A percentile compares a stretch with the other conserved stretches of the same genome.
These are phyloP conservation scores for Stichodactyla mertensii DNA, from an alignment of 64 coral and sea anemone genomes.

Conservation along the genomic window DNA sequence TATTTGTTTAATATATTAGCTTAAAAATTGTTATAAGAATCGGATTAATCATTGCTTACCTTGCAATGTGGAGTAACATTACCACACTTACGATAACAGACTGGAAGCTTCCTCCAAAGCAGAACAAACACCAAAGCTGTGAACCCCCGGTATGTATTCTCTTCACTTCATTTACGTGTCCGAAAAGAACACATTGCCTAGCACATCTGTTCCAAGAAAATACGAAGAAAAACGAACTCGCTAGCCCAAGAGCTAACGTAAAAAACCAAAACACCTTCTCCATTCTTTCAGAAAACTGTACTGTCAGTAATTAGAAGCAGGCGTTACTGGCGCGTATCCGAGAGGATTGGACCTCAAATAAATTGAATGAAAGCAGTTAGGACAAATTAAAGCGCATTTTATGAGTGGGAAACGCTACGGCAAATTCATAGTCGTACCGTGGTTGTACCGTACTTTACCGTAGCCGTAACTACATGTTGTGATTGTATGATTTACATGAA, in stretches of 20 bases:
- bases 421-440: no score
- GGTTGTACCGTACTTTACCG: no score
- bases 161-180: neutral
- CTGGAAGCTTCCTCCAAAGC: neutral
- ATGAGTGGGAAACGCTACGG: no score
- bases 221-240: neutral
- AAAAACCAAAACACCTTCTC: neutral
- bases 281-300: neutral
- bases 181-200: neutral
- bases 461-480: no score
- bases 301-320: neutral
- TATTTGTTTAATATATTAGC: no score
- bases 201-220: slow-evolving; percentile 9
- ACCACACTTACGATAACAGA: neutral
- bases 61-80: neutral
- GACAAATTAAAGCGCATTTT: no score
- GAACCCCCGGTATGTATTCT: neutral
- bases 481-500: no score
- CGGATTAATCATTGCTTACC: neutral
- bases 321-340: neutral
- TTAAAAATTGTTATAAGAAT: neutral
- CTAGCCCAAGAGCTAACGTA: neutral
- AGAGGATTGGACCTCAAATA: neutral
- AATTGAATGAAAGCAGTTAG: neutral
- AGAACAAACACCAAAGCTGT: neutral